Conservation (phyloP, 30 jellyfish, hydroid and myxozoan species). For the Turritopsis dohrnii region DNA sequence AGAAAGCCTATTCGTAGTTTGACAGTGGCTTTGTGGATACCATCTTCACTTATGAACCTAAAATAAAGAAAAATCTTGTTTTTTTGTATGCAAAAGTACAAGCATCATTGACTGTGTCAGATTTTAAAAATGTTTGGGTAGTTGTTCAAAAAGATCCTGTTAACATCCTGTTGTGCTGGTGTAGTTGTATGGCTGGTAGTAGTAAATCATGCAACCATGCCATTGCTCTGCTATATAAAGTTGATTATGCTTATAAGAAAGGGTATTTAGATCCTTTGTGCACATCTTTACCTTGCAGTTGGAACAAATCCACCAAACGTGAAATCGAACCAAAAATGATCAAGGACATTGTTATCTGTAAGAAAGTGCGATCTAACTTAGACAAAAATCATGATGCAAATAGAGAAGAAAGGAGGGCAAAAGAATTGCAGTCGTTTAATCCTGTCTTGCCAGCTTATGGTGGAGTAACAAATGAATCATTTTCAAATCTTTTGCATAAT, state of each 20-base stretch:
- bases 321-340: conserved; percentile 11
- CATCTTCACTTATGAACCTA: neutral
- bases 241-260: conserved; percentile 22
- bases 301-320: conserved; percentile 29
- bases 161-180: conserved; percentile 28
- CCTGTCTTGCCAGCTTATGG: neutral
- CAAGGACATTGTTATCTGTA: conserved; percentile 29
- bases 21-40: conserved; percentile 27
- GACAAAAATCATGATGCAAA: neutral
- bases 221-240: conserved; percentile 22
- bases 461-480: neutral
- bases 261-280: conserved; percentile 29
- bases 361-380: neutral
- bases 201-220: conserved; percentile 38
- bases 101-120: conserved; percentile 30
- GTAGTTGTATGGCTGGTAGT: conserved; percentile 58
- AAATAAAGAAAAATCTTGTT: neutral
- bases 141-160: conserved; percentile 21
- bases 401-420: neutral
- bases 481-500: neutral
- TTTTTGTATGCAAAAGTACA: too few species aligned
- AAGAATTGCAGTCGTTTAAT: neutral
- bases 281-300: conserved; percentile 21
- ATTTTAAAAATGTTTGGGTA: conserved; percentile 40
- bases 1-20: conserved; percentile 52